Evolutionary conservation across 92 coral and sea anemone genomes (phyloP).

Genomic region (Parazoanthus atlanticus): DNA sequence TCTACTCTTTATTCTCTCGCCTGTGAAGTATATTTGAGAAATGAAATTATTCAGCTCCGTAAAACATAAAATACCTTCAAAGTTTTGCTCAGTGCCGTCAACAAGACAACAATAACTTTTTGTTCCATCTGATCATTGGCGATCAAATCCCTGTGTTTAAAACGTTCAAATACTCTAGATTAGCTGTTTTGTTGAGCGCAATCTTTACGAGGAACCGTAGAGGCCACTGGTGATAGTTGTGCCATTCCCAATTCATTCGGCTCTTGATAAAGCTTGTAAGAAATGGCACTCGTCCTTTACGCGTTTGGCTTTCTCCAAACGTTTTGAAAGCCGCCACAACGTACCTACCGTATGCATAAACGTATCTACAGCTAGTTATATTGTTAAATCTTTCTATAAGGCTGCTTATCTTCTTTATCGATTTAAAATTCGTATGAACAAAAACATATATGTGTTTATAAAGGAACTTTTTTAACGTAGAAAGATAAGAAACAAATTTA

Average conservation of each 20-base stretch:
- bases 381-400: background rate
- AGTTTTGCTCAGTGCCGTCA: too few relatives aligned
- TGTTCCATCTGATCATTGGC: too few relatives aligned
- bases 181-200: background rate
- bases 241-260: background rate
- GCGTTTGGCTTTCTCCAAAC: background rate
- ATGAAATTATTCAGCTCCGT: too few relatives aligned
- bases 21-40: too few relatives aligned
- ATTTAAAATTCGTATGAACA: background rate
- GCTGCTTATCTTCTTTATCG: background rate
- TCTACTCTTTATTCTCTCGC: too few relatives aligned
- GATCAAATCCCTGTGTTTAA: slow-evolving; percentile 16
- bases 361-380: background rate
- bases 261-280: background rate
- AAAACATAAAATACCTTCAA: too few relatives aligned
- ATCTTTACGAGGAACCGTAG: background rate
- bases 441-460: background rate
- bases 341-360: slow-evolving; percentile 4
- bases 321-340: background rate
- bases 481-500: background rate
- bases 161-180: background rate
- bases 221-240: background rate
- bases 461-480: background rate
- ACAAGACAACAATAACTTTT: too few relatives aligned
- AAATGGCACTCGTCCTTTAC: background rate